Base-by-base conservation (phyloP, 1,140 invertebrate genomes). In the Lordiphosa clarofinis region DNA sequence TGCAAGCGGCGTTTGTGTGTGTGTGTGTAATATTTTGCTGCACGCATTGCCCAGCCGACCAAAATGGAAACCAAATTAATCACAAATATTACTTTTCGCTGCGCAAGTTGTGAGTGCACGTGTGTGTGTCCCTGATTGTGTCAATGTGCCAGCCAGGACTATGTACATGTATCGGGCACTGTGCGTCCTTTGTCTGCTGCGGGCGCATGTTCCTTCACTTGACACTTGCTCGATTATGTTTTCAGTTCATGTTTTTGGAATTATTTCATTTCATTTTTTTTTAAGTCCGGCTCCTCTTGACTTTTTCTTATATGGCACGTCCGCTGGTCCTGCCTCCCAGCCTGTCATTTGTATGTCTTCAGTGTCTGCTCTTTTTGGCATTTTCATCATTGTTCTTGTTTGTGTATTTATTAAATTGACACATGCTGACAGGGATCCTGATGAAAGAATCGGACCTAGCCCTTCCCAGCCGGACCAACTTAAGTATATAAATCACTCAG, bases 231-330 rank as follows among this genome's bases (percentile, higher is more conserved):
- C 78, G 73, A 84, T 84, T 82, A 70, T 81, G 76, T 82, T 84
- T 82, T 82, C 76, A 76, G 76, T 72, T 84, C 78, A 82, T 82
- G 76, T 76, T 82, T 82, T 84, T 63, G 76, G 76, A 82, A 82
- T 82, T 82, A 82, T 84, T 84, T 82, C 76, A 84, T 82, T 82
- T 76, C 68, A 79, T n/a, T n/a, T 73, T 71, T 73, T 28, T 28
- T 28, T 79, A 76, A 81, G 76, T 76, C 52, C 11, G 37, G 56
- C 66, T 62, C 67, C 35, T 4, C 19, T 47, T 70, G 53, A 33
- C 38, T n/a, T n/a, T 48, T 56, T 38, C 60, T 56, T 11, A 49
- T 49, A 9, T 13, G 33, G 47, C 47, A 49, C 47, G 47, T 49
- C 31, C 60, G 55, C 39, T 38, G 43, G 24, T 19, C 31, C 38